phyloP scores from a whole-genome alignment of 1,140 invertebrate genomes.

The Ganaspis sp. region DNA sequence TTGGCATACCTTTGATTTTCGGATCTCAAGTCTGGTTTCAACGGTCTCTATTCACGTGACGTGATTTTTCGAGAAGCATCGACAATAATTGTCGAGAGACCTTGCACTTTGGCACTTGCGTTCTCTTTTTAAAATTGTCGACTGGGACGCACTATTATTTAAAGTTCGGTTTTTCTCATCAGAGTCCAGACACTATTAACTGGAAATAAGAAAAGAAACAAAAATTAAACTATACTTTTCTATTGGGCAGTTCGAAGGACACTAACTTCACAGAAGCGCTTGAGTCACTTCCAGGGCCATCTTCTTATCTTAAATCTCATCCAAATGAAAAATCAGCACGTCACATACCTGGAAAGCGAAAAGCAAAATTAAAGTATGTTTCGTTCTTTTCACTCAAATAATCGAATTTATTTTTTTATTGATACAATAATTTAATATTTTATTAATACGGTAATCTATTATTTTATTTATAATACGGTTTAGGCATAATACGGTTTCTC shows the following conservation, averaged over 20 bases:
- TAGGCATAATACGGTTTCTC: too few species aligned
- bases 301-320: slow-evolving; percentile 5
- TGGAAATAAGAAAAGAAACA: neutral
- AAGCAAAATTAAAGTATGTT: neutral
- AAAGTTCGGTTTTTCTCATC: neutral
- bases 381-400: too few species aligned
- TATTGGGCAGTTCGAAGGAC: neutral
- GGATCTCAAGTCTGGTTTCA: neutral
- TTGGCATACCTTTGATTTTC: slow-evolving; percentile 2
- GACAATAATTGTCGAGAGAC: neutral
- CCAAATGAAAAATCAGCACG: neutral
- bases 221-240: neutral
- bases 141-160: neutral
- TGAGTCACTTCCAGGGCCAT: neutral
- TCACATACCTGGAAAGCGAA: neutral
- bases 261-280: neutral
- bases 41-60: neutral
- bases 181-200: neutral
- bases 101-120: slow-evolving; percentile 1
- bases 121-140: neutral
- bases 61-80: neutral
- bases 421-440: too few species aligned
- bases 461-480: too few species aligned
- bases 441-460: too few species aligned
- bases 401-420: too few species aligned